phyloP scores from a whole-genome alignment of 2,113 vertebrate species.

The Phasianus colchicus region DNA sequence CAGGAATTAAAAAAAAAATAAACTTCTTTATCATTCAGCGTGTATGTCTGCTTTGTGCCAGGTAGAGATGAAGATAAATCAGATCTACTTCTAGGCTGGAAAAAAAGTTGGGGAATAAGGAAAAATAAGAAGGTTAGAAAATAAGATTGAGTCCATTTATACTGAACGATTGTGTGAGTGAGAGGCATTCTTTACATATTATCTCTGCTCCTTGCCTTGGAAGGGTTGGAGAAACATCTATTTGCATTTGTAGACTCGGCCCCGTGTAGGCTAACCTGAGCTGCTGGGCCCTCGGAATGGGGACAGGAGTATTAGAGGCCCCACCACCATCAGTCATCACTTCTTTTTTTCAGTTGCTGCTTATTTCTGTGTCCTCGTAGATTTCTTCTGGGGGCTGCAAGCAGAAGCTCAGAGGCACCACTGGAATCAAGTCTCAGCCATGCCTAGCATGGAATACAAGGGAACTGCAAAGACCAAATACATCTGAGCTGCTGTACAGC shows the following conservation, averaged over 20 bases:
- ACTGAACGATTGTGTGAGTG: fast-evolving
- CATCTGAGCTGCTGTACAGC: neutral
- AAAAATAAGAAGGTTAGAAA: neutral
- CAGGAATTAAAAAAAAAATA: slow-evolving; percentile 72
- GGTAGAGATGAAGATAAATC: neutral
- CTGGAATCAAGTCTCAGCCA: neutral
- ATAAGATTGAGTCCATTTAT: fast-evolving
- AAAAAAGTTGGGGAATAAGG: neutral
- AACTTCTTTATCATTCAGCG: slow-evolving; percentile 26
- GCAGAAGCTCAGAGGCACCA: neutral
- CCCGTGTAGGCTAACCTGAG: fast-evolving
- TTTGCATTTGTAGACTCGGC: neutral
- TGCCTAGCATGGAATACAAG: neutral
- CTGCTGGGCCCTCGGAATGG: neutral
- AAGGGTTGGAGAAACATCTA: neutral
- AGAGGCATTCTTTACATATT: fast-evolving
- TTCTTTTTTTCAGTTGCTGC: neutral
- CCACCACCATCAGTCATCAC: fast-evolving
- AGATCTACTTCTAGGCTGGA: neutral
- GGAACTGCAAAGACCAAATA: neutral
- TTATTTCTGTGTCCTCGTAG: neutral
- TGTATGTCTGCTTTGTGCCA: neutral
- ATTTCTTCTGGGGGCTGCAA: neutral
- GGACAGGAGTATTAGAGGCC: neutral
- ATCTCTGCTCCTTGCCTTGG: neutral